Conservation (phyloP, 2,888 invertebrate species). For the Lucinisca nassula region DNA sequence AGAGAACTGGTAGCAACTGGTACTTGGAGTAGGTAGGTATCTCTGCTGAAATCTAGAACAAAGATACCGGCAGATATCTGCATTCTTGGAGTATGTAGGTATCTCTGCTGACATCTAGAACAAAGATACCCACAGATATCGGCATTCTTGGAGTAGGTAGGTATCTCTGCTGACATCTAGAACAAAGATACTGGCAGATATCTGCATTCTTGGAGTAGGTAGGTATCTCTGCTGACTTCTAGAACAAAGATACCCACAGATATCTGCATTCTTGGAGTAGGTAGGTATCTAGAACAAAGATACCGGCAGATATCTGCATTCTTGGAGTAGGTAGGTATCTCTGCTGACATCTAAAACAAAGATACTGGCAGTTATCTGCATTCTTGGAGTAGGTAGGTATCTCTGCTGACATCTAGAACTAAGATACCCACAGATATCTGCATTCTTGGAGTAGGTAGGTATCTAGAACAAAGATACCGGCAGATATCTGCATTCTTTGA, state of each 20-base stretch:
- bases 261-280: too few species aligned
- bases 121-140: too few species aligned
- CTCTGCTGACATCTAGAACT: too few species aligned
- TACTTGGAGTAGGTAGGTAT: constrained; percentile 93
- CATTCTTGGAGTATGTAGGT: too few species aligned
- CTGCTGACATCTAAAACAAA: too few species aligned
- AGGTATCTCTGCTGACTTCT: constrained; percentile 89
- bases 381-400: too few species aligned
- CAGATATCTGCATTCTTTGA: constrained; percentile 95
- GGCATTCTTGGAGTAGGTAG: too few species aligned
- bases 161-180: constrained; percentile 93
- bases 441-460: too few species aligned
- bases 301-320: constrained; percentile 94
- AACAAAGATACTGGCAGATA: constrained; percentile 92
- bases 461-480: constrained; percentile 92
- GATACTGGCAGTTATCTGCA: constrained; percentile 93
- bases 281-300: too few species aligned
- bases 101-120: too few species aligned
- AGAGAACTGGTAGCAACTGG: constrained; percentile 93
- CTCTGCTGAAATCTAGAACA: constrained; percentile 91
- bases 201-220: constrained; percentile 95
- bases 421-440: too few species aligned
- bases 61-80: constrained; percentile 93
- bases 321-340: constrained; percentile 94
- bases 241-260: constrained; percentile 93